Base-by-base conservation (phyloP, 2,888 invertebrate species). In the Lypha dubia region DNA sequence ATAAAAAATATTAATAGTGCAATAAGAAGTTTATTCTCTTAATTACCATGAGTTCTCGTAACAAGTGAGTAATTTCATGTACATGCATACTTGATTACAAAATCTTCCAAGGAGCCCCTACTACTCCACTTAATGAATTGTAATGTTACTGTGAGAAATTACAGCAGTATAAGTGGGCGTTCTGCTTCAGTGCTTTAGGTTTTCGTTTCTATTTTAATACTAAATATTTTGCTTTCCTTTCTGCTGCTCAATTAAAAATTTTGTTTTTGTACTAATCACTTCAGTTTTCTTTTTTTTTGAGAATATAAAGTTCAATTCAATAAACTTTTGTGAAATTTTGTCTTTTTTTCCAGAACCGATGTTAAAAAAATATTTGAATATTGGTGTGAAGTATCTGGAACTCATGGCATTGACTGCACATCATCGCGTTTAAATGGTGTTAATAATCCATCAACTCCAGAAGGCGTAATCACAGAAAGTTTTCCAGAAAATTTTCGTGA, bases 401-500 rank as follows among this genome's bases (percentile, higher is more conserved):
- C 88, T 77, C 88, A 88, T 83, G 83, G 79, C 65, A 79, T 73
- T 76, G 86, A 87, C 76, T 80, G 76, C 11, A 68, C 79, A 22
- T 80, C 85, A 51, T 22, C 20, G 11, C 68, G 73, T 58, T 70
- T 89, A 81, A 83, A 79, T 76, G 87, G 89, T 13, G 28, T 86
- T 71, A 88, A 87, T 62, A 74, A 71, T 5, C 65, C 58, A 35
- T 65, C 86, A 53, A 87, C 88, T 49, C 88, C 89, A 28, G 87
- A 89, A 86, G 92, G 91, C 58, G 85, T 95, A 93, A 95, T 98
- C 88, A 93, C 97, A 62, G 96, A 96, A 91, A 96, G 96, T 91
- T 98, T 95, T 93, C 98, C 98, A 58, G 96, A 96, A 87, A 94
- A 94, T 82, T 98, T 96, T 91, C 95, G 94, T 90, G 96, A 97